Evolutionary conservation across 2,113 vertebrate genomes (phyloP).

Genomic region (Chitala chitala): DNA sequence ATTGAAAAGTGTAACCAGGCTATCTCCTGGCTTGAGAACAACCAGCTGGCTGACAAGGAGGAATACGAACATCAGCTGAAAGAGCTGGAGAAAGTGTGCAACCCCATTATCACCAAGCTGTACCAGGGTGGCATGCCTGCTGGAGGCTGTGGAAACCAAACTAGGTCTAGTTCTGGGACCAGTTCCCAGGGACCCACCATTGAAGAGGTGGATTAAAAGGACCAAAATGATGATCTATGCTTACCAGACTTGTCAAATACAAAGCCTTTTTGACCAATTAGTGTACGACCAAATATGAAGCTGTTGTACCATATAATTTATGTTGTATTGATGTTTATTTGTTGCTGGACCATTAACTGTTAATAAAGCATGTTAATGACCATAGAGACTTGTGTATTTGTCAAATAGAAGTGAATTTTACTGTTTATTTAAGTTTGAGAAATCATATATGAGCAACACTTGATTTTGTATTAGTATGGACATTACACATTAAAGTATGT

Average conservation of each 20-base stretch:
- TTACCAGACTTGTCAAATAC: fast-evolving
- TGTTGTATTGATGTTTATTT: not conserved
- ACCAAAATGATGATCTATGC: not conserved
- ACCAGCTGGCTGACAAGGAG: conserved; percentile 13
- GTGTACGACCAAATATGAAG: not conserved
- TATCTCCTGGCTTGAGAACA: not conserved
- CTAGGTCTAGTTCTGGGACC: not conserved
- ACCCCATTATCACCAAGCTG: too few relatives aligned
- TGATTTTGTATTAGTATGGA: too few relatives aligned
- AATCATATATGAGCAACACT: too few relatives aligned
- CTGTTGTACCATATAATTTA: too few relatives aligned
- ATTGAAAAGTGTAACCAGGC: conserved; percentile 7
- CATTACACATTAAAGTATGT: too few relatives aligned
- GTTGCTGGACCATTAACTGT: not conserved
- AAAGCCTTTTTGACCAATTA: too few relatives aligned
- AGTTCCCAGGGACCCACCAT: not conserved
- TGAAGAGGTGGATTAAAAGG: conserved; percentile 18
- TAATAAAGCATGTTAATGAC: too few relatives aligned
- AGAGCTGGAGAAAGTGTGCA: too few relatives aligned
- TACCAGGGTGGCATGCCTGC: not conserved
- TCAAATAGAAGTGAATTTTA: too few relatives aligned
- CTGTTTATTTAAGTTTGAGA: too few relatives aligned
- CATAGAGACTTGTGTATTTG: too few relatives aligned
- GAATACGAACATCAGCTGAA: conserved; percentile 12
- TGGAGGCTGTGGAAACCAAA: not conserved